Percentiles rank a stretch among this genome's conserved stretches.
Conservation (phyloP, 2,888 invertebrate genomes). For the Trichopria drosophilae region DNA sequence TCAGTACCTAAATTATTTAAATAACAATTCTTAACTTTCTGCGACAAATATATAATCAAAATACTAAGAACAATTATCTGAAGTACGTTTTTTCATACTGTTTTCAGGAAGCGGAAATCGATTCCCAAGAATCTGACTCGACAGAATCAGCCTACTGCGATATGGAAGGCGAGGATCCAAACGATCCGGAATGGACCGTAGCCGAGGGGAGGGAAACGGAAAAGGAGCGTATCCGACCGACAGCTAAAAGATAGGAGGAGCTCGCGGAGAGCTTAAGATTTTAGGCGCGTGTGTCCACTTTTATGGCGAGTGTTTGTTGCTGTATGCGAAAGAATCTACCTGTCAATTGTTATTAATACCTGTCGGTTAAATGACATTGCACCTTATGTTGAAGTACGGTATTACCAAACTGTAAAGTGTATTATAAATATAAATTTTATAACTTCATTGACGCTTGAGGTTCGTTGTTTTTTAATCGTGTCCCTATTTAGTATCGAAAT, state of each 20-base stretch:
- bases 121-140: slow-evolving; percentile 60
- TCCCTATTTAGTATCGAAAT: too few species aligned
- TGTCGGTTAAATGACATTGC: slow-evolving; percentile 56
- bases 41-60: slow-evolving; percentile 9
- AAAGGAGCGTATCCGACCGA: slow-evolving; percentile 56
- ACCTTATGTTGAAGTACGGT: slow-evolving; percentile 56
- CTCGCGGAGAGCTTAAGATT: slow-evolving; percentile 38
- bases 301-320: slow-evolving; percentile 47
- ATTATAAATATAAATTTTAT: slow-evolving; percentile 60
- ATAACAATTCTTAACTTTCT: background rate
- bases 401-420: slow-evolving; percentile 59
- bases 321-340: slow-evolving; percentile 44
- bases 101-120: slow-evolving; percentile 59
- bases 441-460: slow-evolving; percentile 49
- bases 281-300: slow-evolving; percentile 32
- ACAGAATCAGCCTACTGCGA: slow-evolving; percentile 67
- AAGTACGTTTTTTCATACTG: slow-evolving; percentile 1
- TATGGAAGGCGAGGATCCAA: slow-evolving; percentile 71
- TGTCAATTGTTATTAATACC: slow-evolving; percentile 56
- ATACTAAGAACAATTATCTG: slow-evolving; percentile 16
- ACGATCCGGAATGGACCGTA: slow-evolving; percentile 81
- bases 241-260: slow-evolving; percentile 57
- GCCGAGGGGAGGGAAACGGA: slow-evolving; percentile 58
- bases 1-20: background rate
- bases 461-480: too few species aligned